phyloP scores from a whole-genome alignment of 2,113 vertebrate species.

The Cephalopholis sonnerati region DNA sequence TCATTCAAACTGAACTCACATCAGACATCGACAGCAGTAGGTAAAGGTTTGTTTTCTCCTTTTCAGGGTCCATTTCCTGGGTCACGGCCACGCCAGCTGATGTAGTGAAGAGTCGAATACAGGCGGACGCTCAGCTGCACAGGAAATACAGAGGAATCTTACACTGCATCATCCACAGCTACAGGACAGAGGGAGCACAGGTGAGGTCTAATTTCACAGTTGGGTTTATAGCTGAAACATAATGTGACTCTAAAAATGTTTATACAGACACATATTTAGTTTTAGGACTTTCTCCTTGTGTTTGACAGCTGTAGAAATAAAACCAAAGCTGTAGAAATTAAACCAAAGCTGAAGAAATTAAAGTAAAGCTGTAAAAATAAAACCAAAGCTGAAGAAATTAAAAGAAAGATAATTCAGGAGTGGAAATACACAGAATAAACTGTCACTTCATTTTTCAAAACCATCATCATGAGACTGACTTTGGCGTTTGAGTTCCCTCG shows the following conservation, averaged over 20 bases:
- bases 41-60: background rate
- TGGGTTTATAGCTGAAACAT: background rate
- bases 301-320: too few species aligned
- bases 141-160: slow-evolving; percentile 92
- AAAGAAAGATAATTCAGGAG: too few species aligned
- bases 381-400: too few species aligned
- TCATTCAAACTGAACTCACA: too few species aligned
- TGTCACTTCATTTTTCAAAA: too few species aligned
- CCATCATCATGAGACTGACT: too few species aligned
- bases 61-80: slow-evolving; percentile 95
- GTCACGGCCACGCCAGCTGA: slow-evolving; percentile 93
- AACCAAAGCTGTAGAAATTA: too few species aligned
- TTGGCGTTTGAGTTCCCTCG: too few species aligned
- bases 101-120: slow-evolving; percentile 95
- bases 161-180: slow-evolving; percentile 94
- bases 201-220: slow-evolving; percentile 78
- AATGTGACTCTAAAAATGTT: background rate
- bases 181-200: slow-evolving; percentile 91
- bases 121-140: slow-evolving; percentile 91
- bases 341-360: too few species aligned
- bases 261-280: background rate
- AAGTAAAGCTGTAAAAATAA: too few species aligned
- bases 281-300: too few species aligned
- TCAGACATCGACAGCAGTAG: background rate
- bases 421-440: too few species aligned